A percentile compares a stretch with the other conserved stretches of the same genome.
Evolutionary conservation across 2,797 vertebrate species (phyloP).

Genomic region (Acropternis orthonyx): DNA sequence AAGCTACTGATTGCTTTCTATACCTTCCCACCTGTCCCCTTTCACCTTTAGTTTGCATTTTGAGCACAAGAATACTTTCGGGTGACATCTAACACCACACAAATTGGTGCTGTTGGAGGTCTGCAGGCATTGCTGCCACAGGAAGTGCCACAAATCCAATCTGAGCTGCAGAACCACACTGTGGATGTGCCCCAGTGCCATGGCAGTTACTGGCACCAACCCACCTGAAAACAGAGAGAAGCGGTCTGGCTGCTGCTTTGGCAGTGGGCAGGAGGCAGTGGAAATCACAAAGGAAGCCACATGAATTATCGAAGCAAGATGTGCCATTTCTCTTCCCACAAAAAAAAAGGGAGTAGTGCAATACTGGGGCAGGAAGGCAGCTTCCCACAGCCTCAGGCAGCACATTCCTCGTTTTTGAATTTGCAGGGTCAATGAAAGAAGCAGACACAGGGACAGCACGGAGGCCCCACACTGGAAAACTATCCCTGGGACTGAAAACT

Average conservation of each 20-base stretch:
- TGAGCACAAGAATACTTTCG: neutral
- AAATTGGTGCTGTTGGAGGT: neutral
- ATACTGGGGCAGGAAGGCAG: neutral
- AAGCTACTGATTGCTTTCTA: neutral
- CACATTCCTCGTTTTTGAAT: neutral
- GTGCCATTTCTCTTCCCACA: neutral
- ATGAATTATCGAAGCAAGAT: neutral
- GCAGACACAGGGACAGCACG: neutral
- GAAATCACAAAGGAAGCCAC: neutral
- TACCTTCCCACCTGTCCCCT: neutral
- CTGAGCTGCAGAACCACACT: neutral
- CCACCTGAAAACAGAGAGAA: neutral
- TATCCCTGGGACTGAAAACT: neutral
- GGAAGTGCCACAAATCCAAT: neutral
- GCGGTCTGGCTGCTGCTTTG: neutral
- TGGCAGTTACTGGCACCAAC: accelerated
- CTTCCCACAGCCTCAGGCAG: neutral
- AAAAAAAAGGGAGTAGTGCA: neutral
- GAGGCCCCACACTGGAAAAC: neutral
- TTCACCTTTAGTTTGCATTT: neutral
- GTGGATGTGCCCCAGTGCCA: neutral
- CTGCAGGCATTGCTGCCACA: neutral
- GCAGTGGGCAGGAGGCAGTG: neutral
- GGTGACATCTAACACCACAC: accelerated
- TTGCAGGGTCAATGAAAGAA: neutral